Percentiles rank a stretch among this genome's conserved stretches.
phyloP scores from a whole-genome alignment of 2,797 vertebrate genomes.

The Diplodus puntazzo region DNA sequence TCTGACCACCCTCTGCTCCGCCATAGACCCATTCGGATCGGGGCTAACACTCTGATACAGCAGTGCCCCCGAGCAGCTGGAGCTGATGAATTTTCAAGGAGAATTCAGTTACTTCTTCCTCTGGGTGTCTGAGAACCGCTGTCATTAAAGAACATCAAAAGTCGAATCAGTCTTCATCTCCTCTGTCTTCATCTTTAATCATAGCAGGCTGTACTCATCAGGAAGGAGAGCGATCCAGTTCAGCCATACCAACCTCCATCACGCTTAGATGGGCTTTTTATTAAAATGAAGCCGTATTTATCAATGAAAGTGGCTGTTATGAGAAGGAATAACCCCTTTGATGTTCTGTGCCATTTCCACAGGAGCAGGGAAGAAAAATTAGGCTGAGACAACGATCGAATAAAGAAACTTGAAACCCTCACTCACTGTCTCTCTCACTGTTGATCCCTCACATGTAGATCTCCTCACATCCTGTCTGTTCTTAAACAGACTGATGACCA shows the following conservation, averaged over 20 bases:
- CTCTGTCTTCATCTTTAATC: background rate
- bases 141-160: slow-evolving; percentile 24
- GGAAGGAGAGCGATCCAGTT: slow-evolving; percentile 1
- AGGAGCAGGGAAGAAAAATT: background rate
- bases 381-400: slow-evolving; percentile 11
- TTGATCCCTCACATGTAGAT: background rate
- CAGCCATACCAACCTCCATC: slow-evolving; percentile 8
- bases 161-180: slow-evolving; percentile 1
- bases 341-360: slow-evolving; percentile 21
- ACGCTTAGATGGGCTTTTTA: slow-evolving; percentile 20
- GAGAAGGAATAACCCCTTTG: slow-evolving; percentile 13
- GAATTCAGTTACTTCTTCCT: background rate
- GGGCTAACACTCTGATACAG: slow-evolving; percentile 1
- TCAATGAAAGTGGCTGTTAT: slow-evolving; percentile 8
- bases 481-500: background rate
- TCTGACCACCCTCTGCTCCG: background rate
- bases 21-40: background rate
- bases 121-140: slow-evolving; percentile 6
- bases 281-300: slow-evolving; percentile 21
- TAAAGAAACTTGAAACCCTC: background rate
- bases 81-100: slow-evolving; percentile 16
- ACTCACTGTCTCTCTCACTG: background rate
- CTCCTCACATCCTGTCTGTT: background rate
- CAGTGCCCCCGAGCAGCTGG: slow-evolving; percentile 1
- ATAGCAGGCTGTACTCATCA: background rate